Conservation (phyloP, 1,140 invertebrate genomes). For the Diabrotica virgifera region DNA sequence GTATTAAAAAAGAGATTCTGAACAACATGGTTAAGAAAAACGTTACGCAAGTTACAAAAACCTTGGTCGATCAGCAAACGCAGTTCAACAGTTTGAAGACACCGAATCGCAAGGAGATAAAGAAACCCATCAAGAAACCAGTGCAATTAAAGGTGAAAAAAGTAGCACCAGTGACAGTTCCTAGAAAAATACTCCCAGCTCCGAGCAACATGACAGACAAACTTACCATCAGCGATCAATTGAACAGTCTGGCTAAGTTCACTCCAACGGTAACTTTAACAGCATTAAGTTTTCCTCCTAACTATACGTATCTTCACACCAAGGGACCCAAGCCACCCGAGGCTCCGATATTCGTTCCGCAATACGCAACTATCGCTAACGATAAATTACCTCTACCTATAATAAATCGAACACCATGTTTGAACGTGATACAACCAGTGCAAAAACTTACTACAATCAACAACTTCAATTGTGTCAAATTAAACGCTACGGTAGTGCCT, state of each 20-base stretch:
- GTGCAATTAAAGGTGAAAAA: slow-evolving; percentile 32
- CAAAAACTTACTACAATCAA: slow-evolving; percentile 41
- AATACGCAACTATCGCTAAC: slow-evolving; percentile 39
- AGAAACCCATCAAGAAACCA: slow-evolving; percentile 20
- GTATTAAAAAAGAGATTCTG: slow-evolving; percentile 24
- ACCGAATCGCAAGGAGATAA: slow-evolving; percentile 17
- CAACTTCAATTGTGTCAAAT: slow-evolving; percentile 46
- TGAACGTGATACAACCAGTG: slow-evolving; percentile 44
- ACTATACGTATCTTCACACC: slow-evolving; percentile 43
- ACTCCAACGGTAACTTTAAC: slow-evolving; percentile 41
- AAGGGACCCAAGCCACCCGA: slow-evolving; percentile 45
- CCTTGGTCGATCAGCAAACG: slow-evolving; percentile 32
- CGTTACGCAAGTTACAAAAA: slow-evolving; percentile 18
- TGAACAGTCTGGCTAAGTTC: slow-evolving; percentile 32
- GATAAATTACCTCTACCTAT: slow-evolving; percentile 40
- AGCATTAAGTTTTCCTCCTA: slow-evolving; percentile 40
- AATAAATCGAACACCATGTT: slow-evolving; percentile 39
- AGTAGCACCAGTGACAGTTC: slow-evolving; percentile 33
- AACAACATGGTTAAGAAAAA: slow-evolving; percentile 3
- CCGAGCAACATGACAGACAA: slow-evolving; percentile 42
- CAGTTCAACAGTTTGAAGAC: slow-evolving; percentile 32
- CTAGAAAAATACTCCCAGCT: slow-evolving; percentile 46
- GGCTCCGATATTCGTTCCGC: slow-evolving; percentile 41
- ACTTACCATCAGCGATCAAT: slow-evolving; percentile 27
- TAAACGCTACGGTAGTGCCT: slow-evolving; percentile 47